Percentiles rank a stretch among this genome's conserved stretches.
These are phyloP conservation scores for Orthosia gothica DNA, from an alignment of 2,888 invertebrate genomes.

Conservation along the genomic window DNA sequence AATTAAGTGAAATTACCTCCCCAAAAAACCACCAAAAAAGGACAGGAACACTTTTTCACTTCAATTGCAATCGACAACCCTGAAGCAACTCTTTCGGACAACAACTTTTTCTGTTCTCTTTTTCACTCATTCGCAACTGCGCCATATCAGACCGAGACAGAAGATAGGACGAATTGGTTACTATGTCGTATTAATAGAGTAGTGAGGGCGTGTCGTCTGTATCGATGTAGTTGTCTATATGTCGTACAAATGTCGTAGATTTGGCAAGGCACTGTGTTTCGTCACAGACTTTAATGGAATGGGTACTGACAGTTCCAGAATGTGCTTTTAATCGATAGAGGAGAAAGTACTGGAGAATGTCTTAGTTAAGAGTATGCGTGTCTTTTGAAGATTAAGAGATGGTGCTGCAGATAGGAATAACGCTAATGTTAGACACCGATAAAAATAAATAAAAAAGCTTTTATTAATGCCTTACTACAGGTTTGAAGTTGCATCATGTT, in stretches of 20 bases:
- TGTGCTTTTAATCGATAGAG: neutral
- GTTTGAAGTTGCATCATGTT: too few species aligned
- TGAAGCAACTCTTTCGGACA: conserved; percentile 32
- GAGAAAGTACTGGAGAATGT: conserved; percentile 2
- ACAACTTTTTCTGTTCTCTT: conserved; percentile 53
- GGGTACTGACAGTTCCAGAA: conserved; percentile 24
- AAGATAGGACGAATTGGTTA: conserved; percentile 45
- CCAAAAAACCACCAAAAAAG: conserved; percentile 29
- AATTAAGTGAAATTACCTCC: neutral
- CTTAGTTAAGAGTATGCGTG: neutral
- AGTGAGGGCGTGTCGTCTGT: conserved; percentile 66
- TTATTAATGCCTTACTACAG: too few species aligned
- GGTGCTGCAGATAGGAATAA: too few species aligned
- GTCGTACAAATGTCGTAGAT: conserved; percentile 26
- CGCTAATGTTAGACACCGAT: too few species aligned
- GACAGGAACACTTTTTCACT: conserved; percentile 43
- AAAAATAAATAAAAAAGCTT: too few species aligned
- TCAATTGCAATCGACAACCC: conserved; percentile 52
- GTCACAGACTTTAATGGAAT: conserved; percentile 44
- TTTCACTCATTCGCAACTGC: conserved; percentile 51
- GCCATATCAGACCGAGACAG: conserved; percentile 33
- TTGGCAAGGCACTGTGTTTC: conserved; percentile 61
- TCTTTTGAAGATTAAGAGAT: neutral
- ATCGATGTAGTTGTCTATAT: conserved; percentile 20
- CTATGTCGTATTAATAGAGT: conserved; percentile 36